Conservation (phyloP, 2,888 invertebrate genomes). For the Drosophila infuscata region DNA sequence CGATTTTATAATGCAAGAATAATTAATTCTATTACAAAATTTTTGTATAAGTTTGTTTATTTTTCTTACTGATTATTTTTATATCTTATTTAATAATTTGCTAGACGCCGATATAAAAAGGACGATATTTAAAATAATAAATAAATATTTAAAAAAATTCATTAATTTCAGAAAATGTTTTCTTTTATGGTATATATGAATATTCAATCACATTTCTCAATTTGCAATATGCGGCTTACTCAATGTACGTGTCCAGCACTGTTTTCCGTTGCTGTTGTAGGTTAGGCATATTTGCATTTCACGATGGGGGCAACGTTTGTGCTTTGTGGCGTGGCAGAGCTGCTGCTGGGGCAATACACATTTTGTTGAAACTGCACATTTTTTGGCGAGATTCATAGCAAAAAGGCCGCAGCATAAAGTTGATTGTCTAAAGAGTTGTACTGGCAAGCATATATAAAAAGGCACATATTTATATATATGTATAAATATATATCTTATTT, state of each 20-base stretch:
- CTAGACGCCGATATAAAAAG: too few relatives aligned
- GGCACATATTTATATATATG: neutral
- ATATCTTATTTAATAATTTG: neutral
- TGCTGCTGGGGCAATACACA: conserved; percentile 16
- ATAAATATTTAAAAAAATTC: neutral
- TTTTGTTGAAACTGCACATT: conserved; percentile 48
- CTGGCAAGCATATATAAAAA: neutral
- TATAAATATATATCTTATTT: neutral
- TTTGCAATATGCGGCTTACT: neutral
- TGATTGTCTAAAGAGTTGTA: neutral
- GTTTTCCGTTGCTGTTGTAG: conserved; percentile 37
- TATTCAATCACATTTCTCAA: neutral
- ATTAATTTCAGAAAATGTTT: neutral
- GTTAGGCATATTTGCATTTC: conserved; percentile 34
- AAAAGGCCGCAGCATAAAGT: conserved; percentile 36
- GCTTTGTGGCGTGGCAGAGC: conserved; percentile 18
- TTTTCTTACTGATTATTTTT: neutral
- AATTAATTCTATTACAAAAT: neutral
- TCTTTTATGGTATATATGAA: neutral
- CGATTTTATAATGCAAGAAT: neutral
- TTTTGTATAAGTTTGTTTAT: neutral
- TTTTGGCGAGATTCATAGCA: conserved; percentile 36
- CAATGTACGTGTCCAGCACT: conserved; percentile 37
- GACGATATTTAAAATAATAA: neutral
- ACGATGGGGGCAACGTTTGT: conserved; percentile 3